Base-by-base conservation (phyloP, 2,797 vertebrate genomes). In the Pipistrellus pygmaeus region DNA sequence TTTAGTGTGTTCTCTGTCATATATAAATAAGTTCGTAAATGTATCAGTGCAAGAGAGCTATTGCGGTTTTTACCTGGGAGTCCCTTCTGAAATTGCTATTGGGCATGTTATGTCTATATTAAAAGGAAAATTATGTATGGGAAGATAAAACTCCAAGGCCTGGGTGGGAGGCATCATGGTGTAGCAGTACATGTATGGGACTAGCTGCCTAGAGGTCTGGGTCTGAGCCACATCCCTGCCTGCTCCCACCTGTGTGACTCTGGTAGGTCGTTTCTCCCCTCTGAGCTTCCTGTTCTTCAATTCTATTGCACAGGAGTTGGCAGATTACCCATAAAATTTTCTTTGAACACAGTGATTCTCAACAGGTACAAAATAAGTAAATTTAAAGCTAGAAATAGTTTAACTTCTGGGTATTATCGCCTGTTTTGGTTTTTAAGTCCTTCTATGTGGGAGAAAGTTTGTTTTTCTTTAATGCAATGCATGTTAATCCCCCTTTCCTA, bases 301-400 rank as follows among this genome's bases (percentile, higher is more conserved):
- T 66, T 25, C 7, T 44, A 57, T 32, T 66, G 10, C 15, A 30
- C 78, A 93, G n/a, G 32, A 23, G 68, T 55, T 21, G 11, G 11
- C 81, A 25, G 62, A 10, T 89, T 51, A 44, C 73, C n/a, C 5
- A 23, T 71, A 41, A 41, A 73, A 12, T 5, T 80, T 51, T 64
- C 44, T 83, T 94, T 89, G n/a, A 89, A 15, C 80, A 23, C 51
- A 48, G 27, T 23, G 13, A 73, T 84, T 46, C 44, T 75, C 44
- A 60, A 35, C 2, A 60, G 51, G 8, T 57, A 66, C 41, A 21
- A 89, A 88, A 23, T 15, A 75, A 84, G 71, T 80, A 86, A 62
- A 95, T 48, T 72, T 83, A 69, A 93, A 93, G 62, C 69, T 93
- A 64, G 80, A 93, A 68, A 57, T 77, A 38, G n/a, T 81, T 68